Base-by-base conservation (phyloP, 1,140 invertebrate genomes). In the Adelges cooleyi region DNA sequence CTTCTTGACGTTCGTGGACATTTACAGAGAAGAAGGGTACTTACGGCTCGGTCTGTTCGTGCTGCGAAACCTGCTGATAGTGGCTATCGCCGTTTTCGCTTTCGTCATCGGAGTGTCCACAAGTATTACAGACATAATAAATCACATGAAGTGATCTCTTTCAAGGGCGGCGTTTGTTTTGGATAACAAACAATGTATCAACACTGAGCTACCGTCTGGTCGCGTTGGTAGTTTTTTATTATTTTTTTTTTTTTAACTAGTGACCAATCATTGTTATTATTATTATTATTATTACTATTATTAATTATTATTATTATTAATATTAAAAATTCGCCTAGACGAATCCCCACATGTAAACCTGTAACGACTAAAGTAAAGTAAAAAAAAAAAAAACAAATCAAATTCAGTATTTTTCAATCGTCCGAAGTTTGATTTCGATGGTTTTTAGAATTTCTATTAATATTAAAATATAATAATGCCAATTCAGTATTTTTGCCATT, bases 31-130 rank as follows among this genome's bases (percentile, higher is more conserved):
- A 27, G 78, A 80, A 2, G 71, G 71, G 0, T 71, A 66, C 13
- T 8, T 67, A 0, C 76, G 75, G 15, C 72, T 78, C 59, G 70
- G 76, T 13, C 20, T 73, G 5, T 73, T 83, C 36, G 46, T 70
- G 6, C 18, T 70, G 3, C 90, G 89, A 73, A 89, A 92, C 74
- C n/a, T 69, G 3, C 53, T 65, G 13, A 70, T 73, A 15, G 74
- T 79, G 51, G 72, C 83, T 10, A 78, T 94, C 0, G 80, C 90
- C 0, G 25, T 80, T 1, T 80, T 88, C 59, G 86, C 86, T 1
- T 68, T 85, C n/a, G 68, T 85, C 0, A 79, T 84, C 27, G 87
- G 87, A 27, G 86, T 84, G 0, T 85, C 83, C 70, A 82, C 83
- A 1, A 85, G 83, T 51, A 73, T 87, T 2, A 65, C 75, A 8